phyloP scores from a whole-genome alignment of 2,888 invertebrate species.

The Synergus laeviventris region DNA sequence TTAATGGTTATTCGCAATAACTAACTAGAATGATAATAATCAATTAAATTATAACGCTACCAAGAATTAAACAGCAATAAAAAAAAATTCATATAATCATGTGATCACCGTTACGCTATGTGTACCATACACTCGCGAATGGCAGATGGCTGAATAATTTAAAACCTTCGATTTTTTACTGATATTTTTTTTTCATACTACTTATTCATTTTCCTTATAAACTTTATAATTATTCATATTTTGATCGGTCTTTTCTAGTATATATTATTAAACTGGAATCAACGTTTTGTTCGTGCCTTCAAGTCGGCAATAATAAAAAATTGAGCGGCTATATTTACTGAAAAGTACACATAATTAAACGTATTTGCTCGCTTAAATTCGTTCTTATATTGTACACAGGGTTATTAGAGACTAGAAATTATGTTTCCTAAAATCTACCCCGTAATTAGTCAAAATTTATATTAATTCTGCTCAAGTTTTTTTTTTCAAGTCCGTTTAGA shows the following conservation, averaged over 20 bases:
- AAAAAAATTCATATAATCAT: constrained; percentile 22
- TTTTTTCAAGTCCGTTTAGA: background rate
- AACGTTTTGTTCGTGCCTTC: constrained; percentile 9
- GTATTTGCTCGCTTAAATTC: constrained; percentile 8
- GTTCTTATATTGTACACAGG: background rate
- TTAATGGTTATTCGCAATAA: constrained; percentile 1
- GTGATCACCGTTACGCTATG: constrained; percentile 1
- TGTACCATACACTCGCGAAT: background rate
- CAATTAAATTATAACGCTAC: constrained; percentile 5
- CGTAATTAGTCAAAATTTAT: constrained; percentile 28
- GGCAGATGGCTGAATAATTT: background rate
- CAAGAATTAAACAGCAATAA: constrained; percentile 21
- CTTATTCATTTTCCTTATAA: background rate
- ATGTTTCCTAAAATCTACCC: constrained; percentile 23
- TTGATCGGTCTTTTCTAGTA: constrained; percentile 13
- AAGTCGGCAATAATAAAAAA: constrained; percentile 13
- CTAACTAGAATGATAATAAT: background rate
- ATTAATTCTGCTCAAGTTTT: background rate
- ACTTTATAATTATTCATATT: background rate
- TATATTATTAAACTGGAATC: constrained; percentile 12
- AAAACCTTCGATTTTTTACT: background rate
- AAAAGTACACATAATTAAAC: background rate
- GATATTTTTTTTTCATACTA: background rate
- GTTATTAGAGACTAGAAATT: constrained; percentile 36
- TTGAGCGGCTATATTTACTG: constrained; percentile 14